A percentile compares a stretch with the other conserved stretches of the same genome.
phyloP scores from a whole-genome alignment of 2,797 vertebrate species.

The Halcyon badia region DNA sequence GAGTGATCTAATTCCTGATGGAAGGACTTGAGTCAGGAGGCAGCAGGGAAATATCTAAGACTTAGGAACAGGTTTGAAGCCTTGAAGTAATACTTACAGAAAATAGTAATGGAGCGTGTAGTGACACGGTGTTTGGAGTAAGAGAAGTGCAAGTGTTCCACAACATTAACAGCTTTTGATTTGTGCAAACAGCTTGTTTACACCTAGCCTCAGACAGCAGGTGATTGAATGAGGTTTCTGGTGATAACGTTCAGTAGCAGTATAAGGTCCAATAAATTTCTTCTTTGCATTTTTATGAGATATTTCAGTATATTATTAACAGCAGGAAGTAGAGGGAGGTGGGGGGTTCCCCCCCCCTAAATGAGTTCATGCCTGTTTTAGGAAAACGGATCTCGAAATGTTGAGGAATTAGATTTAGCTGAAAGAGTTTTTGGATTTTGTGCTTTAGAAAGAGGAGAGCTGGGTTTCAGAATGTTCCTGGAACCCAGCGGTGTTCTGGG shows the following conservation, averaged over 20 bases:
- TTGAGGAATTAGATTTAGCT: neutral
- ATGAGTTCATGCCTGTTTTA: neutral
- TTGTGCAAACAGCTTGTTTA: conserved; percentile 29
- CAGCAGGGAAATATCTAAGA: neutral
- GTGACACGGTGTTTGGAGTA: neutral
- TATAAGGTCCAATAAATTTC: neutral
- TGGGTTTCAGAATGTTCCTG: neutral
- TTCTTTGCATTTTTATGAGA: neutral
- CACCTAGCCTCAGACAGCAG: neutral
- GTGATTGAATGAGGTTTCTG: conserved; percentile 5
- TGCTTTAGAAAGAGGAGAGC: neutral
- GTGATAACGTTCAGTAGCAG: neutral
- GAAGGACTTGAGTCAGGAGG: neutral
- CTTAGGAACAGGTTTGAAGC: neutral
- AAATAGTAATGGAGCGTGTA: neutral
- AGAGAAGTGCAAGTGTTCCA: neutral
- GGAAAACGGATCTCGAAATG: neutral
- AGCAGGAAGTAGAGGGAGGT: neutral
- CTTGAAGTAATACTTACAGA: neutral
- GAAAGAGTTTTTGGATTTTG: neutral
- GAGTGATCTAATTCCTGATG: neutral
- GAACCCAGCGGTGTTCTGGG: neutral
- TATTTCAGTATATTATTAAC: neutral
- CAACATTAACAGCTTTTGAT: conserved; percentile 21
- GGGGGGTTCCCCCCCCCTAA: accelerated